These are phyloP conservation scores for Nymphicus hollandicus DNA, from an alignment of 2,113 vertebrate genomes.

Conservation along the genomic window DNA sequence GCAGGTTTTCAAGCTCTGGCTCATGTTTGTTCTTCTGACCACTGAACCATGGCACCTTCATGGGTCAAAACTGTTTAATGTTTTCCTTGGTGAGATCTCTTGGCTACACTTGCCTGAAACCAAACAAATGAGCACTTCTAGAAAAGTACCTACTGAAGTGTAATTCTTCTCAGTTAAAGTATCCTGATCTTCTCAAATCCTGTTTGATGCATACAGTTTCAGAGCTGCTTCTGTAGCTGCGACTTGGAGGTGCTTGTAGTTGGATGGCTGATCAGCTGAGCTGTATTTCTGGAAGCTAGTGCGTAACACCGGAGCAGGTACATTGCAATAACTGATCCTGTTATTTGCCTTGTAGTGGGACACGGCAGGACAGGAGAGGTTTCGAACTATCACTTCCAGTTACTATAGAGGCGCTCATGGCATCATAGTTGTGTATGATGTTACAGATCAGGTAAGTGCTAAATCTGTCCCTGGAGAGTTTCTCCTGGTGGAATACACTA, in stretches of 20 bases:
- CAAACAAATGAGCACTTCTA: neutral
- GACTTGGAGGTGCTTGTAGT: neutral
- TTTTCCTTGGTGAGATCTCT: neutral
- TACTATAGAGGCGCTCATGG: conserved; percentile 98
- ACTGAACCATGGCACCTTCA: neutral
- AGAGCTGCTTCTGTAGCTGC: neutral
- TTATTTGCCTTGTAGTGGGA: conserved; percentile 84
- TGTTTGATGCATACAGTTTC: rapidly evolving
- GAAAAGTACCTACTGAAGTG: neutral
- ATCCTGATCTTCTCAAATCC: rapidly evolving
- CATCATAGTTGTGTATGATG: conserved; percentile 97
- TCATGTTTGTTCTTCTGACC: neutral
- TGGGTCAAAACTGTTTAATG: neutral
- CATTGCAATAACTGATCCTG: neutral
- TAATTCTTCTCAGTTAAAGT: neutral
- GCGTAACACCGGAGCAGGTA: neutral
- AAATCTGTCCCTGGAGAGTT: neutral
- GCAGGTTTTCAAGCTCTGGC: neutral
- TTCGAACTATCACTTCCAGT: conserved; percentile 97
- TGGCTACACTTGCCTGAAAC: neutral
- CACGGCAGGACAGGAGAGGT: conserved; percentile 95
- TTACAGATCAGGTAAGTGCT: conserved; percentile 91
- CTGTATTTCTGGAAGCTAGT: neutral
- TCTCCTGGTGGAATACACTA: neutral
- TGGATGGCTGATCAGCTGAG: neutral